Percentiles rank a stretch among this genome's conserved stretches.
Evolutionary conservation across 2,888 invertebrate genomes (phyloP).

Genomic region (Caenorhabditis angaria): DNA sequence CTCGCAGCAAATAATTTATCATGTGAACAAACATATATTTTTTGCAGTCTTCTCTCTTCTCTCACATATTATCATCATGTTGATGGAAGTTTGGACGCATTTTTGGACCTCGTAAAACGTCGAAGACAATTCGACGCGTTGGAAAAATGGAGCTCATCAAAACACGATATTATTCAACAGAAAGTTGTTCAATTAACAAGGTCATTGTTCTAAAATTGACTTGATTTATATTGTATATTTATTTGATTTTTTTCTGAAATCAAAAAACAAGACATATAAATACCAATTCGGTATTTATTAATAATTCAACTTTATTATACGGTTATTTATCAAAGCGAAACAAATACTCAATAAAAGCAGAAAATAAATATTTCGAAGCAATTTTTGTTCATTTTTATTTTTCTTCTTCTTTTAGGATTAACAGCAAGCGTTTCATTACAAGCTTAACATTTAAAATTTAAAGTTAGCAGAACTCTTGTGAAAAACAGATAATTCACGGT

Average conservation of each 20-base stretch:
- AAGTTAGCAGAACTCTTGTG: too few relatives aligned
- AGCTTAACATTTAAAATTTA: too few relatives aligned
- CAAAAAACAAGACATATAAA: conserved; percentile 9
- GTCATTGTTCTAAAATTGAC: conserved; percentile 34
- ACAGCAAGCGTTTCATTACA: background rate
- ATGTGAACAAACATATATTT: too few relatives aligned
- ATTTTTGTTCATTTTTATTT: background rate
- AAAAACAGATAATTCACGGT: too few relatives aligned
- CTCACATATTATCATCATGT: conserved; percentile 60
- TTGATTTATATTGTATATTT: background rate
- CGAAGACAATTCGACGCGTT: conserved; percentile 61
- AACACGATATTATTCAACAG: conserved; percentile 55
- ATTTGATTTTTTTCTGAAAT: background rate
- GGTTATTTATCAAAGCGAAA: conserved; percentile 15
- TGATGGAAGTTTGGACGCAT: conserved; percentile 57
- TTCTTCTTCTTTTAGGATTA: background rate
- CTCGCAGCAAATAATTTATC: too few relatives aligned
- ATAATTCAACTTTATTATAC: conserved; percentile 7
- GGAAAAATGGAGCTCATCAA: conserved; percentile 58
- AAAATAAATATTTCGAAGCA: background rate
- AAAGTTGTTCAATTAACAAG: conserved; percentile 52
- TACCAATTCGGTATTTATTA: conserved; percentile 7
- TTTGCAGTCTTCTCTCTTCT: conserved; percentile 63
- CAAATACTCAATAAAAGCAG: background rate
- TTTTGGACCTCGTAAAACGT: conserved; percentile 57